These are phyloP conservation scores for Mystacides longicornis DNA, from an alignment of 2,888 invertebrate species.

Conservation along the genomic window DNA sequence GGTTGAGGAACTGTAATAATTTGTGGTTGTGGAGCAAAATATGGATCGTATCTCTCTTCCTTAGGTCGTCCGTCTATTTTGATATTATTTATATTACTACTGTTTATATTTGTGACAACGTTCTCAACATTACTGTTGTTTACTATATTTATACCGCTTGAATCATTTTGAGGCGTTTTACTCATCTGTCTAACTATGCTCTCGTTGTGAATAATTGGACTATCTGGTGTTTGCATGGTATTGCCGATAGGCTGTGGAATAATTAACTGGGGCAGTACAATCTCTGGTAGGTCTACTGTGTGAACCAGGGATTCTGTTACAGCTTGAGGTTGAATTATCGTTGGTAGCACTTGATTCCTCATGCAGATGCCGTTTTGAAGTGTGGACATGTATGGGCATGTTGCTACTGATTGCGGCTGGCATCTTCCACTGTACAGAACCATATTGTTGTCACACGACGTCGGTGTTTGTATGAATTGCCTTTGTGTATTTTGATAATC, in stretches of 20 bases:
- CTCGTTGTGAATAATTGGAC: no score
- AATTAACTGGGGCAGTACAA: neutral
- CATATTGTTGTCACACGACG: neutral
- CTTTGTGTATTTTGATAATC: neutral
- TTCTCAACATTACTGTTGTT: neutral
- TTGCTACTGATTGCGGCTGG: neutral
- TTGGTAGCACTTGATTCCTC: neutral
- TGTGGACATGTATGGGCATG: neutral
- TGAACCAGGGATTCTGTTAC: neutral
- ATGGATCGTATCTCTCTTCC: no score
- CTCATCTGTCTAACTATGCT: no score
- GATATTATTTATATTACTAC: constrained; percentile 1
- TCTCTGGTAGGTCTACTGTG: neutral
- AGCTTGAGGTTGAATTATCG: neutral
- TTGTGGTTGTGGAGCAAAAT: no score
- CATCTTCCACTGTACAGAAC: constrained; percentile 2
- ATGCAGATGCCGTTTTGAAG: neutral
- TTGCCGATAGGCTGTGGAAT: no score
- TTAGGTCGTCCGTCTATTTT: no score
- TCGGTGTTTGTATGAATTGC: neutral
- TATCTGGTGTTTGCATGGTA: no score
- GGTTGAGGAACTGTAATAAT: no score
- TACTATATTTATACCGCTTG: neutral
- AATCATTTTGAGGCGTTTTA: no score
- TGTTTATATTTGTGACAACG: neutral